These are phyloP conservation scores for Thryonomys swinderianus DNA, from an alignment of 2,113 vertebrate genomes.

Conservation along the genomic window DNA sequence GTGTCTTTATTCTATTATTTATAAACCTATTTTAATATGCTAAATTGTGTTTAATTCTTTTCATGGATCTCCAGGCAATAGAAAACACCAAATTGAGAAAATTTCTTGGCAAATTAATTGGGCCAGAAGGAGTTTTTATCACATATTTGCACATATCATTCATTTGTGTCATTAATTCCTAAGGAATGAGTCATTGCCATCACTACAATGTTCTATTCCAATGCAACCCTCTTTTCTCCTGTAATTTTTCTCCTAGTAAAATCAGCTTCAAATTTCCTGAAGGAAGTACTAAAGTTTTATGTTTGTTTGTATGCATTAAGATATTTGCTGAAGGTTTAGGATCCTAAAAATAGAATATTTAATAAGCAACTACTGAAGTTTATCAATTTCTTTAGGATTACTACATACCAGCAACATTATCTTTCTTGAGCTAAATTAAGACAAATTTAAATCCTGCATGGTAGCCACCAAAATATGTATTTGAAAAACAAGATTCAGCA, in stretches of 20 bases:
- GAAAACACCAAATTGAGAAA: slow-evolving; percentile 47
- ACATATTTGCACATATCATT: slow-evolving; percentile 41
- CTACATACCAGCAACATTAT: slow-evolving; percentile 42
- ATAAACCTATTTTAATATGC: slow-evolving; percentile 66
- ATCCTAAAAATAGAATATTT: slow-evolving; percentile 67
- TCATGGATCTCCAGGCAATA: slow-evolving; percentile 37
- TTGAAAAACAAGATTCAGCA: slow-evolving; percentile 81
- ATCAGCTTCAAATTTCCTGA: slow-evolving; percentile 31
- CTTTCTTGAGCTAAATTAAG: slow-evolving; percentile 76
- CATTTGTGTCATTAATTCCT: slow-evolving; percentile 17
- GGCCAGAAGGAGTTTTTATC: slow-evolving; percentile 38
- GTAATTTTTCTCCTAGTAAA: background rate
- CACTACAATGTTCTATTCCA: background rate
- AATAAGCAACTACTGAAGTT: slow-evolving; percentile 66
- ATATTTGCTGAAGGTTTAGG: slow-evolving; percentile 52
- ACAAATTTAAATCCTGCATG: slow-evolving; percentile 69
- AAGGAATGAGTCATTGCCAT: background rate
- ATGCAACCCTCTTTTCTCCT: background rate
- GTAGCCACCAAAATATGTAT: slow-evolving; percentile 69
- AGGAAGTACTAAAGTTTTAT: slow-evolving; percentile 50
- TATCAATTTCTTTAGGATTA: slow-evolving; percentile 67
- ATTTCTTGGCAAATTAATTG: slow-evolving; percentile 54
- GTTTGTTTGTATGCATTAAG: slow-evolving; percentile 56
- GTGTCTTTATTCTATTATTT: slow-evolving; percentile 74
- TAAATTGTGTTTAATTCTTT: slow-evolving; percentile 57